Evolutionary conservation across 2,113 vertebrate genomes (phyloP).

Genomic region (Mungos mungo): DNA sequence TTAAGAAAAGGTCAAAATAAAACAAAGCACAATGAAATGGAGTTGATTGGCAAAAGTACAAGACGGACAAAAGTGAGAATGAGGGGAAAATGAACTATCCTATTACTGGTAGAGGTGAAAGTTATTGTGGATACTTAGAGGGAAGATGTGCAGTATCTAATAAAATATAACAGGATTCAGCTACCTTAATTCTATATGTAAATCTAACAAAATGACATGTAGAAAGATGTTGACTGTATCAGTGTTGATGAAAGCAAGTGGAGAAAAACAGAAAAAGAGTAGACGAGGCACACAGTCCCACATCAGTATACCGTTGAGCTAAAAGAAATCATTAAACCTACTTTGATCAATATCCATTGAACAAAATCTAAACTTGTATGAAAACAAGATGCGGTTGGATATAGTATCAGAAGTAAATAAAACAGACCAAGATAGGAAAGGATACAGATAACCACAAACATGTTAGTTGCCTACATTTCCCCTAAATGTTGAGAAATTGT

Average conservation of each 20-base stretch:
- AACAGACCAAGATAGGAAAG: background rate
- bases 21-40: background rate
- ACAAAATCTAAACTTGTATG: background rate
- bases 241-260: background rate
- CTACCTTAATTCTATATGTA: background rate
- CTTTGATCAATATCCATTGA: background rate
- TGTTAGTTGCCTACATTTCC: background rate
- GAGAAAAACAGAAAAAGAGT: background rate
- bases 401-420: background rate
- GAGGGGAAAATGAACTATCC: background rate
- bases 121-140: background rate
- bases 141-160: background rate
- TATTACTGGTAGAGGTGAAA: background rate
- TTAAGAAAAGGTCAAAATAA: background rate
- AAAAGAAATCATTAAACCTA: background rate
- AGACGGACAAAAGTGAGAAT: background rate
- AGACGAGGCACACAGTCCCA: too few relatives aligned
- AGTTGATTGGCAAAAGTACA: background rate
- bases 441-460: background rate
- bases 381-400: background rate
- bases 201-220: background rate
- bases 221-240: background rate
- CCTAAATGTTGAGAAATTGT: background rate
- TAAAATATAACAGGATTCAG: background rate
- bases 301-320: background rate